Evolutionary conservation across 2,113 vertebrate genomes (phyloP).

Genomic region (Psammodynastes pulverulentus): DNA sequence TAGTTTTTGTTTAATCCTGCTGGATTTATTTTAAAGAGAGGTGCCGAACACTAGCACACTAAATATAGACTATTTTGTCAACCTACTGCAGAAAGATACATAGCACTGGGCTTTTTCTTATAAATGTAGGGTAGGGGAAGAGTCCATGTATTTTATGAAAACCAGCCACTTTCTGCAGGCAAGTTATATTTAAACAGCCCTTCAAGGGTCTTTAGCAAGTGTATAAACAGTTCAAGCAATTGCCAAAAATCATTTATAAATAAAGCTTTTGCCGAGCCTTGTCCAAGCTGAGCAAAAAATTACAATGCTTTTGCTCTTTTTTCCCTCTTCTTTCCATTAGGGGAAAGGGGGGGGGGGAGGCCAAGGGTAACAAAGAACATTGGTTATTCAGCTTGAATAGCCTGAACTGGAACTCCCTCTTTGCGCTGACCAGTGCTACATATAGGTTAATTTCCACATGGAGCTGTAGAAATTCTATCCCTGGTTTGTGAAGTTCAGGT

Average conservation of each 20-base stretch:
- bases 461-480: conserved; percentile 80
- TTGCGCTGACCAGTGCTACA: conserved; percentile 76
- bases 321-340: conserved; percentile 58
- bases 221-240: neutral
- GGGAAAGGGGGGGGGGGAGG: conserved; percentile 45
- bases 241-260: conserved; percentile 46
- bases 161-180: neutral
- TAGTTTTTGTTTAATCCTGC: neutral
- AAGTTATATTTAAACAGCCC: conserved; percentile 9
- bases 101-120: conserved; percentile 7
- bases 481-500: conserved; percentile 74
- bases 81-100: neutral
- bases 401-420: conserved; percentile 69
- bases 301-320: accelerated
- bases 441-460: conserved; percentile 84
- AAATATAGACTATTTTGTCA: neutral
- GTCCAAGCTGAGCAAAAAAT: conserved; percentile 31
- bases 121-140: neutral
- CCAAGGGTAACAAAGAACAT: conserved; percentile 72
- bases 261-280: conserved; percentile 54
- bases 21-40: neutral
- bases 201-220: conserved; percentile 14
- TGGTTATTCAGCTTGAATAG: conserved; percentile 79
- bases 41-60: conserved; percentile 3
- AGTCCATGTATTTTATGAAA: neutral